These are phyloP conservation scores for Opisthocomus hoazin DNA, from an alignment of 2,113 vertebrate species.

Conservation along the genomic window DNA sequence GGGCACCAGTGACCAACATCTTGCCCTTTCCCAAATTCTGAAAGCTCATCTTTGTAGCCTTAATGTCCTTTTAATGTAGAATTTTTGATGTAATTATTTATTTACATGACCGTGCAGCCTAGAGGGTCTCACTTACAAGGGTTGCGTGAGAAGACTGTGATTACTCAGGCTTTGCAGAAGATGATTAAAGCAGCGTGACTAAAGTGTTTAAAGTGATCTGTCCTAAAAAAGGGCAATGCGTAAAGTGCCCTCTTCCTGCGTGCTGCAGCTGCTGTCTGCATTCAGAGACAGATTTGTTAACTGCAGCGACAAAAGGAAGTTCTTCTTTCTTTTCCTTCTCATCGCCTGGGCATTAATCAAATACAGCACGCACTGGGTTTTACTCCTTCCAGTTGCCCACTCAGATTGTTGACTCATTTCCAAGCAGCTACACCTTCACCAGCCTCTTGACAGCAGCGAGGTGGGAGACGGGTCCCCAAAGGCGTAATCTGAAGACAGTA, in stretches of 20 bases:
- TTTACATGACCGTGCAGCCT: conserved; percentile 30
- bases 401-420: conserved; percentile 47
- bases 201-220: conserved; percentile 37
- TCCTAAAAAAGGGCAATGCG: neutral
- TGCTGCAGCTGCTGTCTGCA: neutral
- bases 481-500: conserved; percentile 39
- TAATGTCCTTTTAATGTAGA: conserved; percentile 23
- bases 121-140: neutral
- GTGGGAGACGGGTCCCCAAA: conserved; percentile 48
- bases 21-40: neutral
- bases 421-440: conserved; percentile 34
- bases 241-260: conserved; percentile 48
- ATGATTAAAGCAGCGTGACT: conserved; percentile 48
- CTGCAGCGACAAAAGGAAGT: conserved; percentile 15
- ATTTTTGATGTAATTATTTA: conserved; percentile 48
- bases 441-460: conserved; percentile 42
- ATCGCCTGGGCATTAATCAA: neutral
- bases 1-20: neutral
- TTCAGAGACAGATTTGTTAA: conserved; percentile 46
- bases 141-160: conserved; percentile 17
- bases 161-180: neutral
- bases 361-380: neutral
- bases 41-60: neutral
- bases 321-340: neutral
- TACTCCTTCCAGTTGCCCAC: conserved; percentile 36